Evolutionary conservation across 2,113 vertebrate genomes (phyloP).

Genomic region (Gavialis gangeticus): DNA sequence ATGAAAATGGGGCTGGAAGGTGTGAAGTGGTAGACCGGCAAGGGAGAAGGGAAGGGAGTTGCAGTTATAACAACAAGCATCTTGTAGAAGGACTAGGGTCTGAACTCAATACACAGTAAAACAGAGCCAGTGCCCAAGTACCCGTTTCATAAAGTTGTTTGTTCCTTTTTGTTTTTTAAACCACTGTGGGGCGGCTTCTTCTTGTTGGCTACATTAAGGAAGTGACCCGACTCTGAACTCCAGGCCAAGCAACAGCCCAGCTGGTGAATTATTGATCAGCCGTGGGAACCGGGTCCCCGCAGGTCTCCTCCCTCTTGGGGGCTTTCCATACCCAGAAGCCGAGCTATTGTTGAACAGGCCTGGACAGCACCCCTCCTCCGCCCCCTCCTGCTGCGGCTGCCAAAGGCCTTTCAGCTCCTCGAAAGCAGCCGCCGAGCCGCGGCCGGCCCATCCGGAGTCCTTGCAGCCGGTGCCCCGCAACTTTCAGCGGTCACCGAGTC

Average conservation of each 20-base stretch:
- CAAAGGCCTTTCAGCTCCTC: not conserved
- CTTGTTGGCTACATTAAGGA: constrained; percentile 28
- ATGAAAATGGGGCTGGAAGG: not conserved
- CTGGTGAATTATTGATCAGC: constrained; percentile 34
- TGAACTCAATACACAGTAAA: not conserved
- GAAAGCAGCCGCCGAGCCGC: not conserved
- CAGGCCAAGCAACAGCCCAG: constrained; percentile 5
- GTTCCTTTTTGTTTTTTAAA: not conserved
- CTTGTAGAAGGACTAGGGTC: not conserved
- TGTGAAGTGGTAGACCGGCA: not conserved
- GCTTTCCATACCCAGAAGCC: not conserved
- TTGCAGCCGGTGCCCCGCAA: too few relatives aligned
- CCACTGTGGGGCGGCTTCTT: not conserved
- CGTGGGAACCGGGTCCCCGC: constrained; percentile 49
- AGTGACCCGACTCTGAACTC: constrained; percentile 60
- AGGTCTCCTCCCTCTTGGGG: constrained; percentile 17
- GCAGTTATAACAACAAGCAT: not conserved
- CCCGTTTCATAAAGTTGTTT: not conserved
- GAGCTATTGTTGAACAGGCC: not conserved
- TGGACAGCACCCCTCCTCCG: not conserved
- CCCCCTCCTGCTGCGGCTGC: not conserved
- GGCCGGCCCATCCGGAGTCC: too few relatives aligned
- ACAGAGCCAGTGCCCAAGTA: not conserved
- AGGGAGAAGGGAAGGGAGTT: not conserved
- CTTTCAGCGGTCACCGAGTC: too few relatives aligned